Base-by-base conservation (phyloP, 1,140 invertebrate species). In the Lanistes nyassanus region DNA sequence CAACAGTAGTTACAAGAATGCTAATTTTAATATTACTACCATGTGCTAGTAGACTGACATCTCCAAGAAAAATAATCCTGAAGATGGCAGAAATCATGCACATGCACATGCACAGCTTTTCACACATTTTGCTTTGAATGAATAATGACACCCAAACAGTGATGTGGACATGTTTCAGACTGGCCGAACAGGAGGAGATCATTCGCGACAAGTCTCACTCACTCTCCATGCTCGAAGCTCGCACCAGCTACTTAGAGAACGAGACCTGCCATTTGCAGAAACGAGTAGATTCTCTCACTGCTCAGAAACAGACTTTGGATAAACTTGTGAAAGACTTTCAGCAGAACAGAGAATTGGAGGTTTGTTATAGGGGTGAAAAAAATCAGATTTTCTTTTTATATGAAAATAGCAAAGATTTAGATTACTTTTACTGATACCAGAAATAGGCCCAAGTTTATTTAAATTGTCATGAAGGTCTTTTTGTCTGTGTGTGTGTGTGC, bases 221-320 rank as follows among this genome's bases (percentile, higher is more conserved):
- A 42, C 80, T 85, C 16, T 84, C 85, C 16, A 81, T 85, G 76
- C 70, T 83, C 29, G 80, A 84, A 70, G 82, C 85, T 5, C 79
- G 81, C 4, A 79, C 76, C 51, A 83, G 81, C 66, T 87, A 82
- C 75, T 75, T 87, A 36, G 86, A 88, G 74, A 85, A 86, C 53
- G 86, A 88, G 83, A 88, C 84, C 80, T 67, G 80, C 37, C 78
- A 82, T n/a, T 76, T 87, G 51, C 85, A 85, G 78, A 82, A 83
- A 47, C 81, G 82, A 13, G 76, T 86, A 16, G 83, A 85, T 74
- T 76, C 78, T 62, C 69, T 84, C 26, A 77, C 64, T 21, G 75
- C 84, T 47, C 83, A 87, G 79, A 86, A 85, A 82, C 78, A 81
- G 60, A 78, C 77, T 29, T 64, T 86, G 29, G 83, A 85, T 80